Evolutionary conservation across 2,113 vertebrate species (phyloP), one percentile per base, ranked within the genome.

Genomic region (Ailuropoda melanoleuca): DNA sequence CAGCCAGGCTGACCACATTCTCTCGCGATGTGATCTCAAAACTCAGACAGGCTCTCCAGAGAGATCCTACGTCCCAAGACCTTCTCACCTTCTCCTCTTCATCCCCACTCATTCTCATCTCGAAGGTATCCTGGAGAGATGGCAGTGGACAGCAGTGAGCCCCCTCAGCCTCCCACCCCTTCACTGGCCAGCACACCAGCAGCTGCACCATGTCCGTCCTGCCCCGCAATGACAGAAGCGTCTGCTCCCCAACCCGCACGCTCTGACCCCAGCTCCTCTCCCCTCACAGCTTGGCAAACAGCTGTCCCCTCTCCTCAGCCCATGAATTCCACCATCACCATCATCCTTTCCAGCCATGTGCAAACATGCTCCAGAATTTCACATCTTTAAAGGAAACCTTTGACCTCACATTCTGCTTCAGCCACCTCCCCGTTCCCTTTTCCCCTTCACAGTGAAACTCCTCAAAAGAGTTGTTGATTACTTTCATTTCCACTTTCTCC

Each of bases 401-500:
- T 48, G 43, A 26, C 26, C 43, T 55, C 26, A 13, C 23, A 46
- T 56, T 81, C 50, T 74, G 55, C 23, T 66, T 29, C 48, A 31
- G 24, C 53, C n/a, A 4, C 43, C 84, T 55, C 66, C 70, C 55
- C 6, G 0, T 86, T 89, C 87, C 83, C 64, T 91, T 64, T 96
- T 96, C 90, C 87, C 55, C 64, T 81, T 94, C 88, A 68, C 34
- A 88, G 34, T 0, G 34, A 97, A 97, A 96, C 72, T 94, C 56
- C 74, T 96, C 74, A 84, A 90, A 92, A 92, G 89, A 75, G 66
- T n/a, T 58, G 53, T 84, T 75, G 58, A 97, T 94, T 96, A 88
- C 91, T 95, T 66, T 97, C 93, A 86, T 93, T 95, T 98, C 97
- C 77, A 86, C 93, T 96, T 97, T 93, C 68, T 95, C 19, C 29